Conservation (phyloP, 2,888 invertebrate species). For the Liopterus haemorrhoidalis region DNA sequence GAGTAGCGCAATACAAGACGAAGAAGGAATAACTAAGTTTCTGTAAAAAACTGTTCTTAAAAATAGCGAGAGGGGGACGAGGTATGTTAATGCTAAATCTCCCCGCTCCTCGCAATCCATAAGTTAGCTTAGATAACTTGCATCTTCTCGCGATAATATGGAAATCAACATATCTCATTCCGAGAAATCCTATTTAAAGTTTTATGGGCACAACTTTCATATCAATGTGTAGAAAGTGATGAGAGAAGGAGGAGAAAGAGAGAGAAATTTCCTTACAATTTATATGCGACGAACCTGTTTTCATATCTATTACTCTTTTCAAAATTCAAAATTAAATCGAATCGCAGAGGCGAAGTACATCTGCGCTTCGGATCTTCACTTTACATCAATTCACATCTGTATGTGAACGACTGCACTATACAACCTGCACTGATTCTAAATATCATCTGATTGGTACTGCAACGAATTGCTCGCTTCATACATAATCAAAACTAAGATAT, state of each 20-base stretch:
- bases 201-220: conserved; percentile 29
- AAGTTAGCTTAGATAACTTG: conserved; percentile 29
- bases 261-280: no score
- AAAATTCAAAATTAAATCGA: conserved; percentile 10
- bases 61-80: no score
- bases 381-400: no score
- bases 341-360: background rate
- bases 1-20: no score
- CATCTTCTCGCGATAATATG: conserved; percentile 30
- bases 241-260: background rate
- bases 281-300: conserved; percentile 1
- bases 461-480: no score
- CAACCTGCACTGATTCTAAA: no score
- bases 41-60: no score
- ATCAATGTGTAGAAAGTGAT: conserved; percentile 27
- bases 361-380: conserved; percentile 4
- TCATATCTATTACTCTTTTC: conserved; percentile 6
- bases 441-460: no score
- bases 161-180: conserved; percentile 32
- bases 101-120: conserved; percentile 20
- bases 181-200: conserved; percentile 31
- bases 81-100: no score
- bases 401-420: no score
- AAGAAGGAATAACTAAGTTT: no score
- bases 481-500: no score